Conservation (phyloP, 2,113 vertebrate genomes). For the Muscicapa adusta region DNA sequence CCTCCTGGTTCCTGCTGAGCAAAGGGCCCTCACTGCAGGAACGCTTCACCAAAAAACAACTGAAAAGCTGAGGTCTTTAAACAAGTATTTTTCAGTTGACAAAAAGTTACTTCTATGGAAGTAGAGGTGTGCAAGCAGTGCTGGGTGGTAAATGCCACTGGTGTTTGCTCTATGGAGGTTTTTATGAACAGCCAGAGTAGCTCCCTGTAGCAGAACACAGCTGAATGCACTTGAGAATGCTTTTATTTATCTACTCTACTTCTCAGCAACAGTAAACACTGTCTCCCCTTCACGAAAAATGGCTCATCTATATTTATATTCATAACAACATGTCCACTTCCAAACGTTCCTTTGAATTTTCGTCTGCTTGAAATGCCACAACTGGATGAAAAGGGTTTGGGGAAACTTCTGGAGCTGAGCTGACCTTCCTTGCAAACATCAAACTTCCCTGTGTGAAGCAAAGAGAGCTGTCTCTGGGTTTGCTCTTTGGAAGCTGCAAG, state of each 20-base stretch:
- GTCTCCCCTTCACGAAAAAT: neutral
- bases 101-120: neutral
- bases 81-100: neutral
- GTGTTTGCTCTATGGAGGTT: neutral
- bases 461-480: neutral
- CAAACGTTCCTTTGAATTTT: neutral
- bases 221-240: neutral
- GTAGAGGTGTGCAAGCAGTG: neutral
- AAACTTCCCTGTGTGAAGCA: accelerated
- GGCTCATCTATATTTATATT: neutral
- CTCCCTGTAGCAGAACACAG: neutral
- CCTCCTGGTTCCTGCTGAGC: neutral
- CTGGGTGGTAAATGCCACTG: neutral
- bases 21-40: neutral
- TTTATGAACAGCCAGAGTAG: neutral
- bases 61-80: neutral
- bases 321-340: neutral
- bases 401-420: accelerated
- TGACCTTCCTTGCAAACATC: neutral
- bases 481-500: neutral
- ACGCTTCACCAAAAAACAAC: neutral
- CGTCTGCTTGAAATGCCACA: neutral
- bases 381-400: neutral
- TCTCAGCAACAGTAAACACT: slow-evolving; percentile 4
- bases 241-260: neutral